Conservation (phyloP, 2,797 vertebrate genomes). For the Leptodactylus fallax region DNA sequence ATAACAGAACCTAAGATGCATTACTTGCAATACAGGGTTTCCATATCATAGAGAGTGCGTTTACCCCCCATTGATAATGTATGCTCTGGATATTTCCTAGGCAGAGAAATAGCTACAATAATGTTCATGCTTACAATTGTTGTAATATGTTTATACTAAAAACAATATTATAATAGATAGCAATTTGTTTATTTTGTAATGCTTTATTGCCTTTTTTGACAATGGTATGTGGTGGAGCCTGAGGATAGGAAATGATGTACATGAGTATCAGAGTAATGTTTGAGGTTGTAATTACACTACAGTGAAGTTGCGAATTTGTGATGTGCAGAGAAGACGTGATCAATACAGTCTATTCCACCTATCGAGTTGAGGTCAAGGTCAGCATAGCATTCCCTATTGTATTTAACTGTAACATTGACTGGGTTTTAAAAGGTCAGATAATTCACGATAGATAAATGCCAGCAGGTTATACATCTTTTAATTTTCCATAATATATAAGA, state of each 20-base stretch:
- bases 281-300: constrained; percentile 46
- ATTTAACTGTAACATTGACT: not conserved
- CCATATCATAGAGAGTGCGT: not conserved
- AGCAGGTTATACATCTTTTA: not conserved
- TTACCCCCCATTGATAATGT: not conserved
- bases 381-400: not conserved
- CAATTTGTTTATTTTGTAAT: not conserved
- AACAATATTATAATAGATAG: not conserved
- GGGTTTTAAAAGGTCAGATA: not conserved
- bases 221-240: constrained; percentile 22
- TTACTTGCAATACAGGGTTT: not conserved
- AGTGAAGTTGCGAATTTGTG: constrained; percentile 2
- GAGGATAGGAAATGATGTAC: constrained; percentile 49
- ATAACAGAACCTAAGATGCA: not conserved
- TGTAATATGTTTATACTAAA: too few relatives aligned
- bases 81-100: not conserved
- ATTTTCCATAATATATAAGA: not conserved
- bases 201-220: not conserved
- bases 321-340: constrained; percentile 28
- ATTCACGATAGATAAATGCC: not conserved
- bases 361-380: constrained; percentile 47
- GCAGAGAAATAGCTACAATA: too few relatives aligned
- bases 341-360: constrained; percentile 48
- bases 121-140: too few relatives aligned
- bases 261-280: constrained; percentile 17